A percentile compares a stretch with the other conserved stretches of the same genome.
Conservation (phyloP, 2,888 invertebrate genomes). For the Rhogogaster chlorosoma region DNA sequence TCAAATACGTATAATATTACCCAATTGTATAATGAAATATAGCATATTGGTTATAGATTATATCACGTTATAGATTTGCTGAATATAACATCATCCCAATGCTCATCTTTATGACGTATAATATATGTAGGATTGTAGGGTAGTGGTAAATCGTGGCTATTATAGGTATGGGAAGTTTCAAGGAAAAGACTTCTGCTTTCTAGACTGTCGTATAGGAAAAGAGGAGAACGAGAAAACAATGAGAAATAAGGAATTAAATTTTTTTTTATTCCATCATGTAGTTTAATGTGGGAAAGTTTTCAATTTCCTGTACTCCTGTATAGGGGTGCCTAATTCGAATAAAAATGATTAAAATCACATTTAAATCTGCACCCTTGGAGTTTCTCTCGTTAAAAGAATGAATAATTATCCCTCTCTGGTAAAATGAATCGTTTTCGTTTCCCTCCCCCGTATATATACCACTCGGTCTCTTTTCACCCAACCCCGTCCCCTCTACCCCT, state of each 20-base stretch:
- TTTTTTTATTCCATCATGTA: background rate
- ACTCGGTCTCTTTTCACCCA: conserved; percentile 14
- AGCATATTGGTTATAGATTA: conserved; percentile 44
- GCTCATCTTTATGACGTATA: background rate
- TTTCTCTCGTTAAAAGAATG: conserved; percentile 59
- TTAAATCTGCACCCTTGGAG: conserved; percentile 50
- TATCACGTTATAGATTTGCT: conserved; percentile 9
- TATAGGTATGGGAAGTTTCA: background rate
- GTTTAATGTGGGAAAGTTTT: background rate
- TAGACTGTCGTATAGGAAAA: background rate
- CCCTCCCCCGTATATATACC: conserved; percentile 14
- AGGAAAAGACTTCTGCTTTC: background rate
- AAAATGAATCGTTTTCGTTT: conserved; percentile 63
- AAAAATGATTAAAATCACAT: conserved; percentile 50
- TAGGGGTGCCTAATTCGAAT: conserved; percentile 38
- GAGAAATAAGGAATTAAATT: background rate
- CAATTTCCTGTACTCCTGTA: background rate
- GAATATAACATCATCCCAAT: background rate
- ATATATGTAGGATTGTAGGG: background rate
- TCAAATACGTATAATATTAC: conserved; percentile 53
- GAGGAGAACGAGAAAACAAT: background rate
- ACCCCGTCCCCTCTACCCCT: background rate
- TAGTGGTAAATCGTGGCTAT: background rate
- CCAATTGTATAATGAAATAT: conserved; percentile 43
- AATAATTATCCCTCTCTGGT: conserved; percentile 64